phyloP scores from a whole-genome alignment of 35 echinoderm and acorn worm genomes.

The Lytechinus pictus region DNA sequence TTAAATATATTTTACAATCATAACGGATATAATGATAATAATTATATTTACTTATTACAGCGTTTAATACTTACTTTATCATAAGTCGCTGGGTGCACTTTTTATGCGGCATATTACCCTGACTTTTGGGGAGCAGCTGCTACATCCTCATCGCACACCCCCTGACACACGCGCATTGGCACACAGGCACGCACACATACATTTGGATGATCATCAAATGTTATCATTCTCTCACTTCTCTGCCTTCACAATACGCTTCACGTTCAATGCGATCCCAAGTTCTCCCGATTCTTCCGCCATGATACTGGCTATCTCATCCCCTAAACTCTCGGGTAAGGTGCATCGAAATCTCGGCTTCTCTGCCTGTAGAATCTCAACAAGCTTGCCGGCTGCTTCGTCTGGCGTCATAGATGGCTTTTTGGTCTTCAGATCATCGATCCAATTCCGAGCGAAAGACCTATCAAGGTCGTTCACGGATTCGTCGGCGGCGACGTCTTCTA shows the following conservation, averaged over 20 bases:
- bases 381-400: neutral
- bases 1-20: too few species aligned
- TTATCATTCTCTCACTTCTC: neutral
- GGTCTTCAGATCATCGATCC: neutral
- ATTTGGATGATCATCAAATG: too few species aligned
- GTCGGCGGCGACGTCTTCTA: neutral
- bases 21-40: too few species aligned
- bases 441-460: neutral
- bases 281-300: neutral
- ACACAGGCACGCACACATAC: too few species aligned
- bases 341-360: neutral
- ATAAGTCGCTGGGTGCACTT: too few species aligned
- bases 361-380: neutral
- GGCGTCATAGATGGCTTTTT: neutral
- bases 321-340: neutral
- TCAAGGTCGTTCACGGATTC: neutral
- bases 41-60: too few species aligned
- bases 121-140: too few species aligned
- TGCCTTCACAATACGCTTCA: neutral
- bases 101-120: too few species aligned
- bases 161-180: too few species aligned
- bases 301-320: neutral
- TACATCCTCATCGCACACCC: too few species aligned
- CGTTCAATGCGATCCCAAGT: neutral
- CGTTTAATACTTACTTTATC: too few species aligned